These are phyloP conservation scores for Caiman crocodilus DNA, from an alignment of 2,797 vertebrate species.

Conservation along the genomic window DNA sequence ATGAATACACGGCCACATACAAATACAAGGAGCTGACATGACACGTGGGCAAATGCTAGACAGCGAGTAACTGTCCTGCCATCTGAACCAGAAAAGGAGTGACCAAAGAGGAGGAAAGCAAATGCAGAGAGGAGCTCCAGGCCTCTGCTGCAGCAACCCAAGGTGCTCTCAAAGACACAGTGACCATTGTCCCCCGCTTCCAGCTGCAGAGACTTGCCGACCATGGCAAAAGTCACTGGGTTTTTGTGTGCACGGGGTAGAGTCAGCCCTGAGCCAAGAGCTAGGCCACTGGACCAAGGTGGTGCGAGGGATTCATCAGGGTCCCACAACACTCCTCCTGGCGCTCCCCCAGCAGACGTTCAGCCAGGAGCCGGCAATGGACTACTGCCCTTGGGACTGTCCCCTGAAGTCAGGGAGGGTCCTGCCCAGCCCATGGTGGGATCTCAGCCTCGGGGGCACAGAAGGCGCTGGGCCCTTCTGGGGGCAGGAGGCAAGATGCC, in stretches of 20 bases:
- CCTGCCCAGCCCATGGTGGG: not conserved
- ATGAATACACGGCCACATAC: rapidly evolving
- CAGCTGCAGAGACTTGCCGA: not conserved
- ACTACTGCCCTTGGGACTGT: not conserved
- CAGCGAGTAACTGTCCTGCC: not conserved
- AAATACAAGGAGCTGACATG: not conserved
- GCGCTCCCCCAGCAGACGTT: not conserved
- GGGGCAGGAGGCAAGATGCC: not conserved
- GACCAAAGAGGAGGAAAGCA: not conserved
- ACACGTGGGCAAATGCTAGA: not conserved
- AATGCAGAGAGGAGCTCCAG: not conserved
- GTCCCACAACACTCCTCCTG: no score
- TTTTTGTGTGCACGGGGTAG: not conserved
- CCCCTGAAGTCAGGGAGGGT: not conserved
- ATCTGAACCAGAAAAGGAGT: not conserved
- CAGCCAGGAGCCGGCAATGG: not conserved
- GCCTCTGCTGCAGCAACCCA: not conserved
- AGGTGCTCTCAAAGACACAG: not conserved
- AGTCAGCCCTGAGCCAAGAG: not conserved
- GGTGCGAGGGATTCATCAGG: not conserved
- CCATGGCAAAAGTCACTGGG: rapidly evolving
- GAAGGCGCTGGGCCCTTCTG: not conserved
- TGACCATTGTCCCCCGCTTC: not conserved
- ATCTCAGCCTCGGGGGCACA: not conserved
- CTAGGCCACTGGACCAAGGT: not conserved